Base-by-base conservation (phyloP, 2,888 invertebrate genomes). In the Toxonevra muliebris region DNA sequence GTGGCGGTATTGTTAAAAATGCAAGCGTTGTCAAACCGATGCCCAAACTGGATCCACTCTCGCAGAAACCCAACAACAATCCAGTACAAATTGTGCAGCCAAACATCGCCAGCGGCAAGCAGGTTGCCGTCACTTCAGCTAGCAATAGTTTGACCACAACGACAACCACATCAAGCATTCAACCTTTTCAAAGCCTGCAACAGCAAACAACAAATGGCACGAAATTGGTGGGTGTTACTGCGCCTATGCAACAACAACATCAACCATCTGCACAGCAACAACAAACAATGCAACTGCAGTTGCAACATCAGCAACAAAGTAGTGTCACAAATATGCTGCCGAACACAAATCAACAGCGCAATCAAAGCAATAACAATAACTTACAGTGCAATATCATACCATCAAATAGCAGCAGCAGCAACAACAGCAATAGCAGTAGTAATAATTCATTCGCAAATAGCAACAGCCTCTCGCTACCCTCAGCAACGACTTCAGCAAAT, bases 21-120 rank as follows among this genome's bases (percentile, higher is more conserved):
- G 82, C 85, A 7, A 76, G 81, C 12, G 82, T 82, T 12, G 83
- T 84, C 5, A 84, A 85, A 57, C 85, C 85, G 2, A 80, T 85
- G 78, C 85, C 84, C 20, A 85, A 85, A 69, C 55, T 85, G 19
- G 84, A 85, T 76, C 82, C 82, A 7, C 72, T 85, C 5, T 80
- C 82, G 3, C 80, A 84, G 65, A 85, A 84, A 68, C 82, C 82
- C 15, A 80, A 84, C 74, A 83, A 83, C 52, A 84, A 84, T 71
- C 84, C 85, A 0, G 84, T 85, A 60, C 84, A 85, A 73, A 84
- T 83, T 59, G 83, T 85, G 43, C 83, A 84, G 43, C 84, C 85
- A 3, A 84, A 84, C 75, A 80, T 84, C 7, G 82, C 82, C 41
- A 81, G 82, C 65, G 81, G 81, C 70, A 81, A 80, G 65, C 83